Base-by-base conservation (phyloP, 2,888 invertebrate species). In the Synergus itoensis region DNA sequence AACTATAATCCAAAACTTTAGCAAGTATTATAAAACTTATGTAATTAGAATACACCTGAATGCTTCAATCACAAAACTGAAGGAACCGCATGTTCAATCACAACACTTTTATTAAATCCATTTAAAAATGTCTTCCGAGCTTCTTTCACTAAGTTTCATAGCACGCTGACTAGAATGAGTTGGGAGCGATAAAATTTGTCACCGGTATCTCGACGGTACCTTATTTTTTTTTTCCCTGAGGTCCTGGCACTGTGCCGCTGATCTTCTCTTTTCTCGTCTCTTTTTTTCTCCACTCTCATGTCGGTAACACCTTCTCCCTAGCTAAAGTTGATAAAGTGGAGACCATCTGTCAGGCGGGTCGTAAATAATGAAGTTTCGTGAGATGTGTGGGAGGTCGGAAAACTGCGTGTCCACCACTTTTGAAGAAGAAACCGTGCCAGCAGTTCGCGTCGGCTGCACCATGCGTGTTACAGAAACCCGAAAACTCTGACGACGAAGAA, bases 361-460 rank as follows among this genome's bases (percentile, higher is more conserved):
- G 82, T 84, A 84, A 84, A 84, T 82, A 84, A 84, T 82, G 80
- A 81, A 82, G 82, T 81, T 84, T 80, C 53, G 78, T 77, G 79
- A 73, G 80, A 67, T 69, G 77, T 60, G 60, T 21, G 12, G 21
- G 14, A 60, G 5, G 60, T 12, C 21, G 60, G 21, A 12, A 21
- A 18, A 18, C 12, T 60, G 60, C 60, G 21, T 60, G 60, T 60
- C 21, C 21, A 9, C 21, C 60, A 60, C 60, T 60, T 21, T 21
- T 12, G 21, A 21, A 21, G 60, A 21, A 60, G 4, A 14, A 60
- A 21, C 60, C 21, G 18, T 60, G 18, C 60, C 21, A 60, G 12
- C 21, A 60, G 21, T 21, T 12, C 21, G 5, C 5, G 21, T 21
- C 12, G 4, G 21, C 21, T 60, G 21, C 60, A 60, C 18, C 60